These are phyloP conservation scores for Strigops habroptila DNA, from an alignment of 2,113 vertebrate species.

Conservation along the genomic window DNA sequence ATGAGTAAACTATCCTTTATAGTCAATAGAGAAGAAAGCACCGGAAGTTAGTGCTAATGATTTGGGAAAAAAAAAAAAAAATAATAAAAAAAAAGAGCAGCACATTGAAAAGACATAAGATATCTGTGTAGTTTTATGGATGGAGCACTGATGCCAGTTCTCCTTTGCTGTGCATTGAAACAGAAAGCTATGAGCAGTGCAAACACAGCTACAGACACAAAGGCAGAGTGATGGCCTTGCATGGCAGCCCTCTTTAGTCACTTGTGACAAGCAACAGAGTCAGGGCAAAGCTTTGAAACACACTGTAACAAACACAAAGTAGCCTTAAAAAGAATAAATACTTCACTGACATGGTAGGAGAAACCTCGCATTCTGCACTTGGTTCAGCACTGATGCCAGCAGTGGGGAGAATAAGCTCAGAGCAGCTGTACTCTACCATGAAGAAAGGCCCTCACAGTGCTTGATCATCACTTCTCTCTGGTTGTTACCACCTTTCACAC, in stretches of 20 bases:
- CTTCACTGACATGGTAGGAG: background rate
- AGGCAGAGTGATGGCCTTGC: background rate
- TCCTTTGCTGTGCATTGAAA: background rate
- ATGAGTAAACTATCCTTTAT: background rate
- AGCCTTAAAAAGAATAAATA: background rate
- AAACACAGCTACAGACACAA: background rate
- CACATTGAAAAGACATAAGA: background rate
- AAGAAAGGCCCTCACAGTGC: rapidly evolving
- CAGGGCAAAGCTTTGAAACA: background rate
- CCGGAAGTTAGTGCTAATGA: background rate
- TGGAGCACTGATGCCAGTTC: background rate
- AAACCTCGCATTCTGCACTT: background rate
- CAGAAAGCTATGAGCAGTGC: background rate
- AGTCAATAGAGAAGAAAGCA: background rate
- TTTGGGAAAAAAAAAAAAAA: background rate
- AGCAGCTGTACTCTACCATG: rapidly evolving
- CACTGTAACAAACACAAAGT: background rate
- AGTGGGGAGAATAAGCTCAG: rapidly evolving
- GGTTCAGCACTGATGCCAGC: rapidly evolving
- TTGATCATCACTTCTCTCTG: background rate
- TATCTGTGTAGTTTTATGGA: background rate
- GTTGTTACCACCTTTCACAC: background rate
- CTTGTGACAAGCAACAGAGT: background rate
- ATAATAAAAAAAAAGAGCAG: background rate
- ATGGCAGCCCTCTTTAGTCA: background rate